Percentiles rank a stretch among this genome's conserved stretches.
These are phyloP conservation scores for Sebastiscus albofasciatus DNA, from an alignment of 2,797 vertebrate species.

Conservation along the genomic window DNA sequence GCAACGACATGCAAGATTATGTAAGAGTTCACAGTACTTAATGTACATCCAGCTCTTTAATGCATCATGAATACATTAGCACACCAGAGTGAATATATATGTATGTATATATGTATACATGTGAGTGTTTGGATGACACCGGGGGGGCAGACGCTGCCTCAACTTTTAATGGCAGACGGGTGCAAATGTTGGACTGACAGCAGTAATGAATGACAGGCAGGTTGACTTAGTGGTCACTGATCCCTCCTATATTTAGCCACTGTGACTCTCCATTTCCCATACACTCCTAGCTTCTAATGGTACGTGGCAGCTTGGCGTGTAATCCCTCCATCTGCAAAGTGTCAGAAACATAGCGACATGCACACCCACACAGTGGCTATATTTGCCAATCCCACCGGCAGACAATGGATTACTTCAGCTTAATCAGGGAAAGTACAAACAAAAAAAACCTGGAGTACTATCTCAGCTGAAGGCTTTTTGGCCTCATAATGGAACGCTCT, in stretches of 20 bases:
- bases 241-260: conserved; percentile 66
- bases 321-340: conserved; percentile 73
- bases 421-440: conserved; percentile 64
- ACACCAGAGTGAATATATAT: not conserved
- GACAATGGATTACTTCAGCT: conserved; percentile 67
- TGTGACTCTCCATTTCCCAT: conserved; percentile 51
- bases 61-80: conserved; percentile 1
- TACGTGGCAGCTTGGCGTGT: conserved; percentile 62
- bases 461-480: conserved; percentile 32
- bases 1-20: conserved; percentile 25
- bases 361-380: conserved; percentile 52
- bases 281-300: conserved; percentile 53
- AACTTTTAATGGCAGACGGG: not conserved
- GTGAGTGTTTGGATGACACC: not conserved
- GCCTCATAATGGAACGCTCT: conserved; percentile 18
- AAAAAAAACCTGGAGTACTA: conserved; percentile 29
- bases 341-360: conserved; percentile 50
- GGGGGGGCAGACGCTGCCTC: not conserved
- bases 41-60: conserved; percentile 9
- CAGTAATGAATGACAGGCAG: conserved; percentile 20
- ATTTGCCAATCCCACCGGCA: conserved; percentile 48
- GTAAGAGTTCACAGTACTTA: conserved; percentile 10
- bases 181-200: conserved; percentile 10
- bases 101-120: not conserved
- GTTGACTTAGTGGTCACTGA: conserved; percentile 51